These are phyloP conservation scores for Dendrolimus houi DNA, from an alignment of 2,888 invertebrate species.

Conservation along the genomic window DNA sequence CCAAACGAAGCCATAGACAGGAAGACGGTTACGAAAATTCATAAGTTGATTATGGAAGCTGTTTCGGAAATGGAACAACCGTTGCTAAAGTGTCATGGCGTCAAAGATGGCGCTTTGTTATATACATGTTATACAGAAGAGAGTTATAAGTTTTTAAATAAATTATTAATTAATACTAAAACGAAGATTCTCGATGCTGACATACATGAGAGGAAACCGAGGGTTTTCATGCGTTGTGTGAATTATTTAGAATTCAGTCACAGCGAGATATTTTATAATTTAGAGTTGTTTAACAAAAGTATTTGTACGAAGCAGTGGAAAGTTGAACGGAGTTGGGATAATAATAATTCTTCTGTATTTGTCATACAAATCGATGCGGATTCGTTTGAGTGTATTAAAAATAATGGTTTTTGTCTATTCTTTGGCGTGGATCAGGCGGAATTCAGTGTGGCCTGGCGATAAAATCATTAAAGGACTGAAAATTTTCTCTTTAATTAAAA, in stretches of 20 bases:
- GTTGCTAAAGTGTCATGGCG: slow-evolving; percentile 38
- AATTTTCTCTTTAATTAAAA: slow-evolving; percentile 7
- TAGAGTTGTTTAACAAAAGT: slow-evolving; percentile 33
- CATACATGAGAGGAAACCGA: not conserved
- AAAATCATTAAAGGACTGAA: no score
- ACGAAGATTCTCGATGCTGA: not conserved
- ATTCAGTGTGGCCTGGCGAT: slow-evolving; percentile 27
- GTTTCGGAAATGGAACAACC: slow-evolving; percentile 21
- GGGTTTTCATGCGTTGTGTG: not conserved
- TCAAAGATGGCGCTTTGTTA: slow-evolving; percentile 31
- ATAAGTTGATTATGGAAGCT: slow-evolving; percentile 9
- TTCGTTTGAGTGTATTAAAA: slow-evolving; percentile 30
- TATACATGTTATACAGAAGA: slow-evolving; percentile 39
- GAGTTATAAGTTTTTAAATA: slow-evolving; percentile 22
- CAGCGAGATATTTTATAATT: slow-evolving; percentile 21
- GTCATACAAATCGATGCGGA: slow-evolving; percentile 26
- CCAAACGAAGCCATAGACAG: slow-evolving; percentile 13
- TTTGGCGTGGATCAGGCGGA: slow-evolving; percentile 39
- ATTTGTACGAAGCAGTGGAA: slow-evolving; percentile 33
- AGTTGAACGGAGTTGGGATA: slow-evolving; percentile 14
- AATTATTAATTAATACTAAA: slow-evolving; percentile 4
- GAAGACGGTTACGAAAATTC: slow-evolving; percentile 8
- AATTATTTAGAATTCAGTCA: slow-evolving; percentile 20
- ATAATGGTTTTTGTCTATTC: slow-evolving; percentile 27
- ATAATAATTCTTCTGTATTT: slow-evolving; percentile 15